phyloP scores from a whole-genome alignment of 2,888 invertebrate species.

The Zygothrica quintamaculata region DNA sequence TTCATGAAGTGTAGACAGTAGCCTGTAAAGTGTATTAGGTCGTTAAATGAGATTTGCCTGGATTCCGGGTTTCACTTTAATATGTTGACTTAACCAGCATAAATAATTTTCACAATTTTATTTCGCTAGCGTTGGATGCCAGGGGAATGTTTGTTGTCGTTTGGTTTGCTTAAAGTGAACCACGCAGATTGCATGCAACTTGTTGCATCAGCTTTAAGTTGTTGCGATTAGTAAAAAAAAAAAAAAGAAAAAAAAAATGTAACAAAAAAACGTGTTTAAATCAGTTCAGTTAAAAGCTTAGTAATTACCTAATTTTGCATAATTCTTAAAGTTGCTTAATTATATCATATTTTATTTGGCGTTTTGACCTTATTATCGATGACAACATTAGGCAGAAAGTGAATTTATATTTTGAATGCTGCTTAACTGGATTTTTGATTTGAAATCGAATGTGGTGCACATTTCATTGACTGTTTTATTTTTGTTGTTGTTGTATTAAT shows the following conservation, averaged over 20 bases:
- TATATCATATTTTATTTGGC: constrained; percentile 4
- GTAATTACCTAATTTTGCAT: background rate
- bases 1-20: background rate
- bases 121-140: constrained; percentile 8
- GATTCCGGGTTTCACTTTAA: constrained; percentile 54
- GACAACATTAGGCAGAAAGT: background rate
- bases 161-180: constrained; percentile 6
- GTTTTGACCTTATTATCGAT: background rate
- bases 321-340: no score
- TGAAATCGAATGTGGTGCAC: constrained; percentile 8
- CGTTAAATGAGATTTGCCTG: constrained; percentile 17
- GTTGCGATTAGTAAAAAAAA: constrained; percentile 39
- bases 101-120: constrained; percentile 19
- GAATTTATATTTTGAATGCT: constrained; percentile 12
- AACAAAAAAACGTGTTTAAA: constrained; percentile 55
- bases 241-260: no score
- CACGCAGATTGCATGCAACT: constrained; percentile 32
- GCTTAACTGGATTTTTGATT: constrained; percentile 13
- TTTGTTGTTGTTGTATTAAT: no score
- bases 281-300: background rate
- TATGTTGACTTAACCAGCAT: constrained; percentile 19
- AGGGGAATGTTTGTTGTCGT: constrained; percentile 11
- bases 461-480: constrained; percentile 1
- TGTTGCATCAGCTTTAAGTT: constrained; percentile 41
- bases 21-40: constrained; percentile 33